Base-by-base conservation (phyloP, 2,888 invertebrate genomes). In the Sinhomidia bicolor region DNA sequence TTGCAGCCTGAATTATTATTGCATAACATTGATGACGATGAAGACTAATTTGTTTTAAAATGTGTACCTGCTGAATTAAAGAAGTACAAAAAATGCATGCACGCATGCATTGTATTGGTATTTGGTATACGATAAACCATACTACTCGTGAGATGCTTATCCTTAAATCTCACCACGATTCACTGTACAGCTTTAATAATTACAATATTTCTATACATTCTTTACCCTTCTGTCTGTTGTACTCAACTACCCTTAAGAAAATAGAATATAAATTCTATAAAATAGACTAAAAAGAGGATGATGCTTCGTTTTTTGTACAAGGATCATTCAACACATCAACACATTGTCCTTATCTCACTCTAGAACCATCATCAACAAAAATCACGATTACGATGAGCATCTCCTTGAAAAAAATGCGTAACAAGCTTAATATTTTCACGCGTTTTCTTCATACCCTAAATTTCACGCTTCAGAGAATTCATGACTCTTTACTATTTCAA, bases 381-480 rank as follows among this genome's bases (percentile, higher is more conserved):
- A 51, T 80, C 85, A 85, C 57, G 36, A 54, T 44, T 71, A 78
- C 51, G 51, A 79, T 32, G 17, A 29, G 10, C 62, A n/a, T 79
- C 85, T 79, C 79, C 41, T 79, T 68, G 29, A 84, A 76, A 78
- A 54, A 78, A 51, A 57, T 54, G 57, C 47, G 41, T 54, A 82
- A 17, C 36, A 54, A 54, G 78, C 36, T n/a, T 47, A n/a, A 20
- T 60, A 54, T 47, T 62, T 71, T 85, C 57, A 71, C 57, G 85
- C 68, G 76, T 85, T 54, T 74, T 76, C 57, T 60, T 85, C 68
- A 36, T 78, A 85, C 26, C 79, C 68, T 65, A 85, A 68, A 85
- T 85, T 85, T 85, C 71, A 85, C 54, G 85, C 85, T 79, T 85
- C 65, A 85, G 17, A 65, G 20, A 79, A 12, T 32, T 71, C 76